Conservation (phyloP, 2,888 invertebrate species). For the Hanleya hanleyi region DNA sequence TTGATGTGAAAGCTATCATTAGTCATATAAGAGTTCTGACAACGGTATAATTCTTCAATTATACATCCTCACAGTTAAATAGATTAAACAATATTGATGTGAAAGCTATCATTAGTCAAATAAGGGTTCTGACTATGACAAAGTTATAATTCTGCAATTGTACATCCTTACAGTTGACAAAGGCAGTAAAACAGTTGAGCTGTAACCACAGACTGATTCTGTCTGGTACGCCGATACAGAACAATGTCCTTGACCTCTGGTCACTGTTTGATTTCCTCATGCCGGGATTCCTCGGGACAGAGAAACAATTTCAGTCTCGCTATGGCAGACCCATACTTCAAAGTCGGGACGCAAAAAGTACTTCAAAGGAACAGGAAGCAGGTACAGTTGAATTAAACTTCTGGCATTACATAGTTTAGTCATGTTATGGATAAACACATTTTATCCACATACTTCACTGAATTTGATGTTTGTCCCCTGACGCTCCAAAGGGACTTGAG, state of each 20-base stretch:
- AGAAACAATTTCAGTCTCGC: conserved; percentile 91
- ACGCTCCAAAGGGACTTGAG: neutral
- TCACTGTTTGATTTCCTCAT: conserved; percentile 98
- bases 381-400: too few relatives aligned
- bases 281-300: conserved; percentile 98
- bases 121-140: too few relatives aligned
- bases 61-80: too few relatives aligned
- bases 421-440: too few relatives aligned
- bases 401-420: neutral
- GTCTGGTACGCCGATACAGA: conserved; percentile 98
- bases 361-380: conserved; percentile 87
- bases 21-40: too few relatives aligned
- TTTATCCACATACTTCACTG: neutral
- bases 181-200: conserved; percentile 92
- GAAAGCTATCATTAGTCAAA: too few relatives aligned
- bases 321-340: conserved; percentile 89
- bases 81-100: too few relatives aligned
- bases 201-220: conserved; percentile 92
- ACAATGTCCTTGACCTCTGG: conserved; percentile 98
- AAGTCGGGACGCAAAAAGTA: conserved; percentile 84
- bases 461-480: neutral
- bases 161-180: conserved; percentile 83
- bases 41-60: too few relatives aligned
- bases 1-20: too few relatives aligned
- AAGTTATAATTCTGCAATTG: too few relatives aligned